Conservation (phyloP, 2,797 vertebrate genomes). For the Chelmon rostratus region DNA sequence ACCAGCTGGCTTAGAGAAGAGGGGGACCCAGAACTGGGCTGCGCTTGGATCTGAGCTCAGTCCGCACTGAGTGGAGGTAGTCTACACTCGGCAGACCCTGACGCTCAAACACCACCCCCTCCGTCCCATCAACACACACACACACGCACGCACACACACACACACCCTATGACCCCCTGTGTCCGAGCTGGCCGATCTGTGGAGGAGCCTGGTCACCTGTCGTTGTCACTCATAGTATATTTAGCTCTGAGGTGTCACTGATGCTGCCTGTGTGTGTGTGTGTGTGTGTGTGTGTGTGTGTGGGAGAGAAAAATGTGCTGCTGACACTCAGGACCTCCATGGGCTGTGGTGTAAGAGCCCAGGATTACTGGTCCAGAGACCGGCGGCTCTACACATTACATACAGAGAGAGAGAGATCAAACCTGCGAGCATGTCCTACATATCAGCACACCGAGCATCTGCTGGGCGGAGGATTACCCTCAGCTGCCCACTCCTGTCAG, state of each 20-base stretch:
- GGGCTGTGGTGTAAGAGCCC: slow-evolving; percentile 64
- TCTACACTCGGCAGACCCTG: slow-evolving; percentile 46
- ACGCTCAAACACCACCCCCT: slow-evolving; percentile 45
- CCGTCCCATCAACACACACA: slow-evolving; percentile 23
- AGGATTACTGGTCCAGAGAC: slow-evolving; percentile 72
- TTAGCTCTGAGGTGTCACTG: slow-evolving; percentile 82
- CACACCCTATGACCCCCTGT: slow-evolving; percentile 69
- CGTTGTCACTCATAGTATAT: slow-evolving; percentile 79
- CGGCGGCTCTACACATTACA: slow-evolving; percentile 71
- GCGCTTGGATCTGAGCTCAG: slow-evolving; percentile 74
- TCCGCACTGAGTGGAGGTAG: slow-evolving; percentile 66
- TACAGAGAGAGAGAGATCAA: slow-evolving; percentile 65
- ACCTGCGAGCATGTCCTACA: slow-evolving; percentile 61
- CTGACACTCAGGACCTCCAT: slow-evolving; percentile 76
- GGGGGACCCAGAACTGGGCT: slow-evolving; percentile 78
- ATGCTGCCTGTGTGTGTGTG: slow-evolving; percentile 55
- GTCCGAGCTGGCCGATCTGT: slow-evolving; percentile 60
- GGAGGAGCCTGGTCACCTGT: slow-evolving; percentile 80
- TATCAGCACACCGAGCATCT: slow-evolving; percentile 72
- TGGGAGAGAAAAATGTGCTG: slow-evolving; percentile 64
- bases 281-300: slow-evolving; percentile 46
- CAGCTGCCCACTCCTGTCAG: slow-evolving; percentile 75
- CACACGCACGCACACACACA: slow-evolving; percentile 25
- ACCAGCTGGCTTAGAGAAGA: slow-evolving; percentile 85
- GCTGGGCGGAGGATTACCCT: slow-evolving; percentile 60